phyloP scores from a whole-genome alignment of 2,113 vertebrate species.

The Sylvilagus bachmani region DNA sequence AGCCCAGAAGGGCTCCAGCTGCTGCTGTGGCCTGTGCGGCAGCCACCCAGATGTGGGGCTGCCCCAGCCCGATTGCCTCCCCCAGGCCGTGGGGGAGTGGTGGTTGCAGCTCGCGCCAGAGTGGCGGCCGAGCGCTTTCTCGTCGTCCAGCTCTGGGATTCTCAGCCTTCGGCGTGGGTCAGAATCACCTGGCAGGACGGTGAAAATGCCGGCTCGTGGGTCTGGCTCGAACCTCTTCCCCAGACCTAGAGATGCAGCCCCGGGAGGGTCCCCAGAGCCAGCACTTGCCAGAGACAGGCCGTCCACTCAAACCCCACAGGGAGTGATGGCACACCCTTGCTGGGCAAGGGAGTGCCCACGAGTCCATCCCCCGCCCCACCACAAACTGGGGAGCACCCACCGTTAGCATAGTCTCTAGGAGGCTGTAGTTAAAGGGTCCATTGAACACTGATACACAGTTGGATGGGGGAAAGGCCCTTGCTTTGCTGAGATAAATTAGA shows the following conservation, averaged over 20 bases:
- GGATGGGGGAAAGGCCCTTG: background rate
- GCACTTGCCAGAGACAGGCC: background rate
- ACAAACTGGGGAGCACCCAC: background rate
- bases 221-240: background rate
- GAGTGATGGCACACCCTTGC: background rate
- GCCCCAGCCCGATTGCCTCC: background rate
- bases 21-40: background rate
- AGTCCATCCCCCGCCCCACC: background rate
- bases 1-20: constrained; percentile 50
- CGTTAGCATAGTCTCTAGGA: background rate
- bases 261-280: background rate
- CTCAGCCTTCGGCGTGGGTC: background rate
- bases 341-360: background rate
- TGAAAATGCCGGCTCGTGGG: background rate
- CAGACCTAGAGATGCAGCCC: background rate
- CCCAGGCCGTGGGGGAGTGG: accelerated
- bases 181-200: too few species aligned
- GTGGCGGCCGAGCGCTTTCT: background rate
- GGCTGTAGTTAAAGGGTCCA: background rate
- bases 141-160: background rate
- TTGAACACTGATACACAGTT: background rate
- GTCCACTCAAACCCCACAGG: background rate
- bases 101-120: background rate
- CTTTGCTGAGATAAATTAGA: background rate
- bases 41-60: constrained; percentile 1